Evolutionary conservation across 2,797 vertebrate genomes (phyloP), one percentile per base, ranked within the genome.

Genomic region (Vireo griseus): DNA sequence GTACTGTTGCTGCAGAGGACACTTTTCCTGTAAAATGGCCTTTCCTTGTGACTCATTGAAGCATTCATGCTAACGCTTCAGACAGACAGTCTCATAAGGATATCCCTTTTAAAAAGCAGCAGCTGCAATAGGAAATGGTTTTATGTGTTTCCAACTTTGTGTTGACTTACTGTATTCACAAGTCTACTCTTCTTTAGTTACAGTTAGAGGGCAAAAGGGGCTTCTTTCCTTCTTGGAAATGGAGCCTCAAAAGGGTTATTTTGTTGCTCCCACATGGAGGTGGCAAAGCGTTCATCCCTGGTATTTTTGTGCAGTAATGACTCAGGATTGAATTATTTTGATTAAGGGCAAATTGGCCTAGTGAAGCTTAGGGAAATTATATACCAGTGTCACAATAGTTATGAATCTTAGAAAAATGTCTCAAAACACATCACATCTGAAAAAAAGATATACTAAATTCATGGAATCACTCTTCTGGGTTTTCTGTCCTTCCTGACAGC

Each of bases 101-200:
- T 96, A 96, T 96, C 95, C 95, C 94, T 62, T 96, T 94, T 81
- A 92, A 92, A 96, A 97, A 84, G 94, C 85, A 95, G 80, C 94
- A 95, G 92, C 95, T 96, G 89, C 82, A 90, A 84, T 96, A 96
- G 96, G 96, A 97, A 97, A 96, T 90, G 88, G 85, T 95, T 96
- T 97, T 93, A 95, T 96, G 94, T 95, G 87, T 83, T 95, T 97
- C 95, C 95, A 96, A 28, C 85, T 95, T 91, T 92, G 59, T 94
- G 92, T 91, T 94, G 91, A 84, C 87, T 96, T 94, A 54, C 78
- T 87, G 78, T 93, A 79, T 91, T 94, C 48, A 84, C 85, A 91
- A 76, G 67, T 89, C 86, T 61, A 65, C 65, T 92, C 65, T 48
- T 92, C 76, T 87, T 88, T 71, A 67, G 48, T 92, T 91, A 57